Conservation (phyloP, 37 sponge, comb jelly and placozoan species). For the Beroe forskalii region DNA sequence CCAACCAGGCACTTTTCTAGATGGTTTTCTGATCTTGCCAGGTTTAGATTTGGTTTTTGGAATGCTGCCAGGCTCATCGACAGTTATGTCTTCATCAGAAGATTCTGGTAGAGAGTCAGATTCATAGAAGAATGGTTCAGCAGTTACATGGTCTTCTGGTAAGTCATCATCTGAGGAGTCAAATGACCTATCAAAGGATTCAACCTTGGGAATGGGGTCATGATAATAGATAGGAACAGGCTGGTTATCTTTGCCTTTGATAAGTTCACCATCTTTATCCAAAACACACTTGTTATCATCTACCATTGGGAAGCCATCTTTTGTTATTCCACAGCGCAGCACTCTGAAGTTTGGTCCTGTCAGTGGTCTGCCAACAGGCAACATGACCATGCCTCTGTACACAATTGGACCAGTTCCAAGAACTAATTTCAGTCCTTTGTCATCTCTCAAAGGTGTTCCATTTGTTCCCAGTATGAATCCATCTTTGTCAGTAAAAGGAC, state of each 20-base stretch:
- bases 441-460: neutral
- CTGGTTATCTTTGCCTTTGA: conserved; percentile 2
- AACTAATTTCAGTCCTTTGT: neutral
- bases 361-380: conserved; percentile 28
- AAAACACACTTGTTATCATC: conserved; percentile 16
- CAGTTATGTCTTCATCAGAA: neutral
- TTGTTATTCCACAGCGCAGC: neutral
- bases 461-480: neutral
- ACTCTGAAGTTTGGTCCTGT: neutral
- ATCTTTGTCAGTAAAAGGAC: neutral
- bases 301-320: conserved; percentile 6
- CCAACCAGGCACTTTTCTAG: neutral
- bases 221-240: neutral
- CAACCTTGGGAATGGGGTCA: neutral
- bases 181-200: neutral
- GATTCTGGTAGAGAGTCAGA: neutral
- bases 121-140: neutral
- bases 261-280: neutral
- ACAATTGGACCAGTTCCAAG: conserved; percentile 12
- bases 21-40: neutral
- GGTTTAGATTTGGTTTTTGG: neutral
- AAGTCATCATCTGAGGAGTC: neutral
- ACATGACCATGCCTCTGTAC: conserved; percentile 14
- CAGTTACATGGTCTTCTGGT: neutral
- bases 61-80: neutral